Percentiles rank a stretch among this genome's conserved stretches.
phyloP scores from a whole-genome alignment of 2,797 vertebrate species.

The Arctocebus calabarensis region DNA sequence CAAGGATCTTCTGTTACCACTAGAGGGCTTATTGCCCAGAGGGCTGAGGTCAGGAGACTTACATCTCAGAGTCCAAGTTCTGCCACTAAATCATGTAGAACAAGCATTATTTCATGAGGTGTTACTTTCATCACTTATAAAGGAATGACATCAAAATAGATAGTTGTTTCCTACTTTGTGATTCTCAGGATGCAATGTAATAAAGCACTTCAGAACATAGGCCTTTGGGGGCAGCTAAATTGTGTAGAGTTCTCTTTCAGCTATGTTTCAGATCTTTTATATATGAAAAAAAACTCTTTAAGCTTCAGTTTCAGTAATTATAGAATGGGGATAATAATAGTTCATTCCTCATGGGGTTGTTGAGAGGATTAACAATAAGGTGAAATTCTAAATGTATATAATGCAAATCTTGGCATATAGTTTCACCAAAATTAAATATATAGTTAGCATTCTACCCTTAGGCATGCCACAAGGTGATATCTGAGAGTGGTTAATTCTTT shows the following conservation, averaged over 20 bases:
- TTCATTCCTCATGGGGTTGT: background rate
- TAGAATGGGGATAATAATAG: background rate
- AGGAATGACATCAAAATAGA: background rate
- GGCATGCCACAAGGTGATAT: background rate
- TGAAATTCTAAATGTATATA: background rate
- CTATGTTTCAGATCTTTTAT: background rate
- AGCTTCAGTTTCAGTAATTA: background rate
- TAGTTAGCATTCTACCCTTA: background rate
- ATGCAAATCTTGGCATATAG: background rate
- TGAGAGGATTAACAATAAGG: background rate
- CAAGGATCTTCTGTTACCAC: background rate
- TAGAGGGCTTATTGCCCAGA: background rate
- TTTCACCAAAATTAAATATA: conserved; percentile 16
- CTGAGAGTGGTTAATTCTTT: background rate
- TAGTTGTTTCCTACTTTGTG: background rate
- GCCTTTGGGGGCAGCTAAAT: background rate
- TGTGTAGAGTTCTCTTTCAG: background rate
- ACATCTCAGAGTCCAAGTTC: background rate
- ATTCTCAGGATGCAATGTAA: background rate
- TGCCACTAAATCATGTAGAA: background rate
- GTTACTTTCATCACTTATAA: conserved; percentile 20
- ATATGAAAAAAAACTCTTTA: background rate
- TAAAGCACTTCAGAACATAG: background rate
- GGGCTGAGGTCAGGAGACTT: background rate
- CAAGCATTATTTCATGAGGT: background rate